Conservation (phyloP, 2,797 vertebrate species). For the Trichosurus vulpecula region DNA sequence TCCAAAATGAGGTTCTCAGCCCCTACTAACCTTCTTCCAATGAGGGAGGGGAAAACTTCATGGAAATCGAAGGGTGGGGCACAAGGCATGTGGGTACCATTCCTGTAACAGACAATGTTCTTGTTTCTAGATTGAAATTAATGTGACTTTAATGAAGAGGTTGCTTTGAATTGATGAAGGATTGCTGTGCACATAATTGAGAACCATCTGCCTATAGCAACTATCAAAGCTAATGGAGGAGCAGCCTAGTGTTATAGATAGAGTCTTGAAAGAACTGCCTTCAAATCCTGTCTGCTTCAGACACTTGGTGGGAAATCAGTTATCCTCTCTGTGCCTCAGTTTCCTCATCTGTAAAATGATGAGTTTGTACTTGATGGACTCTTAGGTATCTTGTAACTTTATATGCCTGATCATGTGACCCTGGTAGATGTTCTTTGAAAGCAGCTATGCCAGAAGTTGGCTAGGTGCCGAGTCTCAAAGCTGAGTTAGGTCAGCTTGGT, state of each 20-base stretch:
- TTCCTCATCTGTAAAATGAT: background rate
- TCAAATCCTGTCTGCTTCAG: background rate
- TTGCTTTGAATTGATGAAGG: background rate
- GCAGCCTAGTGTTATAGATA: background rate
- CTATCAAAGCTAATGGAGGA: background rate
- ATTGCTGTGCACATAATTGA: background rate
- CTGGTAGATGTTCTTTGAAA: background rate
- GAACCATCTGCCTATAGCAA: background rate
- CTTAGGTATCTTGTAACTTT: background rate
- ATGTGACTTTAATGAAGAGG: background rate
- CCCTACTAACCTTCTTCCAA: background rate
- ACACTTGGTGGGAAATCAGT: background rate
- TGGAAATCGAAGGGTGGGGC: background rate
- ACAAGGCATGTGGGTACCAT: background rate
- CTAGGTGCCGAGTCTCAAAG: background rate
- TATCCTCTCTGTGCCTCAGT: background rate
- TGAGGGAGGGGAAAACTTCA: background rate
- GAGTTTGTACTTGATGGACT: background rate
- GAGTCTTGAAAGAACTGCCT: background rate
- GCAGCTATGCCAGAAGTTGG: background rate
- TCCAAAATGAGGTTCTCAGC: background rate
- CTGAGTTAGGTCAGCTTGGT: background rate
- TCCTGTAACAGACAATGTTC: background rate
- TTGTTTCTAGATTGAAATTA: background rate
- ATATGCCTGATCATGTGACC: background rate